phyloP scores from a whole-genome alignment of 2,113 vertebrate species.

The Gopherus flavomarginatus region DNA sequence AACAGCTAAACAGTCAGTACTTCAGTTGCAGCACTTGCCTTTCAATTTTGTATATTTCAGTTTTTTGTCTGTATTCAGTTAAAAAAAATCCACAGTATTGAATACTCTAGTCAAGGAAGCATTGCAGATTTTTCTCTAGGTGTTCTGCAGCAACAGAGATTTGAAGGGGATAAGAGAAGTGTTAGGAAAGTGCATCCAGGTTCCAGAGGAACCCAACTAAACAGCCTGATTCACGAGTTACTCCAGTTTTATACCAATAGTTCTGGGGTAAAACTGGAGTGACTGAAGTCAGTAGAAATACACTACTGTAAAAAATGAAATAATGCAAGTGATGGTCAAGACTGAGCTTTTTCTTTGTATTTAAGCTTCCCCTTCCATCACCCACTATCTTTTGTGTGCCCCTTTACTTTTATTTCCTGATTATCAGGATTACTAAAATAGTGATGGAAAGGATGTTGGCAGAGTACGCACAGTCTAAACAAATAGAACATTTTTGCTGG shows the following conservation, averaged over 20 bases:
- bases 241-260: neutral
- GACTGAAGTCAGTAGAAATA: neutral
- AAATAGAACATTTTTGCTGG: neutral
- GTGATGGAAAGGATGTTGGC: neutral
- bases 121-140: rapidly evolving
- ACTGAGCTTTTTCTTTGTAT: neutral
- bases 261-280: neutral
- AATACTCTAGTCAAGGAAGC: neutral
- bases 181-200: neutral
- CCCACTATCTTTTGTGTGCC: neutral
- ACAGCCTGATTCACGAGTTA: neutral
- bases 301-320: neutral
- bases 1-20: neutral
- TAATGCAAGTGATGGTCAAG: neutral
- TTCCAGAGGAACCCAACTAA: neutral
- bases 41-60: neutral
- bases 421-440: neutral
- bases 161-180: neutral
- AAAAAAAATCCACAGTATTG: rapidly evolving
- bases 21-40: neutral
- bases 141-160: rapidly evolving
- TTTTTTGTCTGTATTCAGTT: neutral
- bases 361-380: no score
- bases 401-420: neutral
- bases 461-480: neutral